Evolutionary conservation across 2,888 invertebrate genomes (phyloP).

Genomic region (Microplitis deprimator): DNA sequence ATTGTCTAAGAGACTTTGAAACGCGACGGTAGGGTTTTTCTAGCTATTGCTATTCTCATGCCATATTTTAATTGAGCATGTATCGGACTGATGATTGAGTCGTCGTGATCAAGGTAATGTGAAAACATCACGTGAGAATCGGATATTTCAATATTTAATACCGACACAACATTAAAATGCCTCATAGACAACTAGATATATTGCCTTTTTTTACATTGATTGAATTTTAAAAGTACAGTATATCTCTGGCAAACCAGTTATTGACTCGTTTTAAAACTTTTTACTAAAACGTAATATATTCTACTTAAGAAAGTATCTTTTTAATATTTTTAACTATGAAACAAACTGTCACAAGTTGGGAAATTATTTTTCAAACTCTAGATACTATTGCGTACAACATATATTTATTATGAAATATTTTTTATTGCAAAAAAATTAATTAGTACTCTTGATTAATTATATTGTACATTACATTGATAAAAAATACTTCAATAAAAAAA

Average conservation of each 20-base stretch:
- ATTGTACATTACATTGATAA: too few relatives aligned
- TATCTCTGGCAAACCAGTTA: background rate
- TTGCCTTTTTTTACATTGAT: background rate
- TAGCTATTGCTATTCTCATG: conserved; percentile 5
- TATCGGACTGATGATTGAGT: conserved; percentile 5
- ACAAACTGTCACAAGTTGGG: background rate
- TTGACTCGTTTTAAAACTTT: background rate
- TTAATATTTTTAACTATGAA: background rate
- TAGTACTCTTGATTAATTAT: too few relatives aligned
- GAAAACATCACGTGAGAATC: conserved; percentile 14
- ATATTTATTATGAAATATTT: too few relatives aligned
- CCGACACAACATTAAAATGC: conserved; percentile 6
- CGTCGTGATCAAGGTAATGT: conserved; percentile 11
- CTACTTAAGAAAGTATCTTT: background rate
- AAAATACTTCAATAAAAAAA: too few relatives aligned
- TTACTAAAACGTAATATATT: background rate
- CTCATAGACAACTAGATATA: background rate
- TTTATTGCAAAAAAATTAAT: too few relatives aligned
- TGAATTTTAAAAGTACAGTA: background rate
- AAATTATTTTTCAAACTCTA: too few relatives aligned
- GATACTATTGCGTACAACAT: too few relatives aligned
- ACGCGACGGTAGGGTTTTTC: conserved; percentile 14
- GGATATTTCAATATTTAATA: conserved; percentile 13
- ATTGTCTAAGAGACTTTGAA: conserved; percentile 9
- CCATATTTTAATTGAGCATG: conserved; percentile 17